These are phyloP conservation scores for Acanthiza pusilla DNA, from an alignment of 2,797 vertebrate genomes.

Conservation along the genomic window DNA sequence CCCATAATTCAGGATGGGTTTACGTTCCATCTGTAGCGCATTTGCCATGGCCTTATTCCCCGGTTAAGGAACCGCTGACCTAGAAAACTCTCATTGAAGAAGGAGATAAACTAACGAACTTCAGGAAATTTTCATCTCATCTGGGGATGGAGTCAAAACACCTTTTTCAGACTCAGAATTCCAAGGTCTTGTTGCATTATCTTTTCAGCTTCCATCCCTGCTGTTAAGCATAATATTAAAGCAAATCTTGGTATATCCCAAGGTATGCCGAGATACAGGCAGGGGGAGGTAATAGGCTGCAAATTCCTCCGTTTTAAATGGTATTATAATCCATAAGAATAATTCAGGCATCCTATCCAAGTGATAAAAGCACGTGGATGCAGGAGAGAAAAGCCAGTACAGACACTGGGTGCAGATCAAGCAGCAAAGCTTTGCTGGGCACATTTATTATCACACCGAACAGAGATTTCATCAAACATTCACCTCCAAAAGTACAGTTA, in stretches of 20 bases:
- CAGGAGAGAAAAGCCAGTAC: neutral
- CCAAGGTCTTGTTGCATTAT: neutral
- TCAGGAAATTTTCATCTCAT: neutral
- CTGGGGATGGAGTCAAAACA: neutral
- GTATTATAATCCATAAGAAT: neutral
- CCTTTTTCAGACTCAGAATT: neutral
- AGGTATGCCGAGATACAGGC: neutral
- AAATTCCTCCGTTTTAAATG: neutral
- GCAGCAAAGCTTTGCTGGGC: neutral
- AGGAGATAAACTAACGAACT: neutral
- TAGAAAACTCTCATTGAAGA: slow-evolving; percentile 35
- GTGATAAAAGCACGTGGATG: neutral
- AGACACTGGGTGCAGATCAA: neutral
- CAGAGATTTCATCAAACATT: neutral
- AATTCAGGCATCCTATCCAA: neutral
- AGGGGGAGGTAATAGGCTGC: neutral
- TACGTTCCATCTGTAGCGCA: neutral
- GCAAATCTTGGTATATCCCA: neutral
- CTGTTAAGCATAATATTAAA: neutral
- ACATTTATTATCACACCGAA: neutral
- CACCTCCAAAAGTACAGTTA: neutral
- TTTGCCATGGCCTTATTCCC: slow-evolving; percentile 35
- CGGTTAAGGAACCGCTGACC: slow-evolving; percentile 10
- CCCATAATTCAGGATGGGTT: neutral
- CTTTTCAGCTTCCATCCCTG: neutral